Conservation (phyloP, 2,113 vertebrate genomes). For the Coturnix japonica region DNA sequence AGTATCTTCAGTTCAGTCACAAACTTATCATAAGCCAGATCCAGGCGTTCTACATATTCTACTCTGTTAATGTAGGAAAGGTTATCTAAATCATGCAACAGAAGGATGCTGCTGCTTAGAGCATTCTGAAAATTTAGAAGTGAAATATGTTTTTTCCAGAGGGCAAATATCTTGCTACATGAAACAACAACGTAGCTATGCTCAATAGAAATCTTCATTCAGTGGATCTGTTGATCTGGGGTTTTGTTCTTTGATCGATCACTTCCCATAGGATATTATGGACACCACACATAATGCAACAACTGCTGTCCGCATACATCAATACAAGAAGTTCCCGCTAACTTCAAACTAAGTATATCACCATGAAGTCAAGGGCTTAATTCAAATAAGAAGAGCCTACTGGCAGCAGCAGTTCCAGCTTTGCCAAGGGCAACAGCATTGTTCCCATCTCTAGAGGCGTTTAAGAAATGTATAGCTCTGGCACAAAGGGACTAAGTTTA, state of each 20-base stretch:
- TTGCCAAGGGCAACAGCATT: not conserved
- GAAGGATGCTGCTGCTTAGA: not conserved
- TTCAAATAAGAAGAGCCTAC: not conserved
- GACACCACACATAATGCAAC: not conserved
- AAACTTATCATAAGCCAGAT: not conserved
- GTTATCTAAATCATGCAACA: not conserved
- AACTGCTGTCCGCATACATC: not conserved
- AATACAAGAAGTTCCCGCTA: not conserved
- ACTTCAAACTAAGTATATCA: not conserved
- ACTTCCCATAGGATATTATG: not conserved
- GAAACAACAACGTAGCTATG: not conserved
- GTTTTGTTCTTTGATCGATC: not conserved
- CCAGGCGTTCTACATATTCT: not conserved
- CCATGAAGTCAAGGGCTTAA: accelerated
- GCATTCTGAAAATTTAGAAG: not conserved
- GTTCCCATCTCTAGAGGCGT: not conserved
- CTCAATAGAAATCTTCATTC: not conserved
- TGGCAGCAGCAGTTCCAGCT: not conserved
- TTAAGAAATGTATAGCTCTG: not conserved
- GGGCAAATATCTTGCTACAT: not conserved
- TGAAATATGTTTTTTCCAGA: not conserved
- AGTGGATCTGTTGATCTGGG: not conserved
- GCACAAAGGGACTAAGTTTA: not conserved
- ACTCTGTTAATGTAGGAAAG: not conserved
- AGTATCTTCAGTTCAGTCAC: not conserved